Evolutionary conservation across 2,888 invertebrate species (phyloP).

Genomic region (Bibio marci): DNA sequence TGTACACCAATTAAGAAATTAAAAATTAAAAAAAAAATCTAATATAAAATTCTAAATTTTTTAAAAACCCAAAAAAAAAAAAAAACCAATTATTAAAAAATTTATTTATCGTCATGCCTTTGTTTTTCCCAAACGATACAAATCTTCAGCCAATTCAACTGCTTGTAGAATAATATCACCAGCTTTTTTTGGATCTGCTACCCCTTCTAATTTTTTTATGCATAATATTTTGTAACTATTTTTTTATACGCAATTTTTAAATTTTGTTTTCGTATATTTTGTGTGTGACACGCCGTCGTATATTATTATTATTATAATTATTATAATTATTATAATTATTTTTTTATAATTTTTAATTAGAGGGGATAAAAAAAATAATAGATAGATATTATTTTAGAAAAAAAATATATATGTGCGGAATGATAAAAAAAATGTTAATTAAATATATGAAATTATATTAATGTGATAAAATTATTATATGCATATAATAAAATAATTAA

Average conservation of each 20-base stretch:
- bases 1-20: constrained; percentile 6
- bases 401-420: too few relatives aligned
- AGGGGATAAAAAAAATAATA: too few relatives aligned
- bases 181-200: constrained; percentile 63
- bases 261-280: too few relatives aligned
- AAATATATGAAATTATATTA: too few relatives aligned
- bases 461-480: too few relatives aligned
- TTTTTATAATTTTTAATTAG: too few relatives aligned
- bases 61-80: not conserved
- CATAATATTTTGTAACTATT: constrained; percentile 89
- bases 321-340: too few relatives aligned
- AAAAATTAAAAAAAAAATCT: not conserved
- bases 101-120: constrained; percentile 59
- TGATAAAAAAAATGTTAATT: too few relatives aligned
- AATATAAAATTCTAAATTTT: not conserved
- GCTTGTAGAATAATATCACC: constrained; percentile 67
- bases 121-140: constrained; percentile 94
- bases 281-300: too few relatives aligned
- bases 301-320: too few relatives aligned
- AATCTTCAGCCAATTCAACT: constrained; percentile 72
- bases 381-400: too few relatives aligned
- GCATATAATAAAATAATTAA: too few relatives aligned
- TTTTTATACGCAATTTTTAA: constrained; percentile 3
- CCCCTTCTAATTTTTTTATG: constrained; percentile 67
- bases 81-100: not conserved